phyloP scores from a whole-genome alignment of 2,113 vertebrate genomes.

The Thermophis baileyi region DNA sequence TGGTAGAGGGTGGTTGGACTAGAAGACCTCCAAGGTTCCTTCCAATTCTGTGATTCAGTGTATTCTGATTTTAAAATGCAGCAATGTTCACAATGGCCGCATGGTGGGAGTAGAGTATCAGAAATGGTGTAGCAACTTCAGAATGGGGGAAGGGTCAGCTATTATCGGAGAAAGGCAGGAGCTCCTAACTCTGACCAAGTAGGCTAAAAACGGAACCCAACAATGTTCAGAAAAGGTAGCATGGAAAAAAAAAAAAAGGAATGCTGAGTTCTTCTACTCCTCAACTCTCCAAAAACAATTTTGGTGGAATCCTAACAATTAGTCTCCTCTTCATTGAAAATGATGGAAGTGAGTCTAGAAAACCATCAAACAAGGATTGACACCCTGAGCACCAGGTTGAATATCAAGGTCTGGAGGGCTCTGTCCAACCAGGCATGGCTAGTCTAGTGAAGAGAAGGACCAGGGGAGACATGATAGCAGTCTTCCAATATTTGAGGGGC shows the following conservation, averaged over 20 bases:
- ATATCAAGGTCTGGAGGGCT: background rate
- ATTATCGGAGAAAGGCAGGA: background rate
- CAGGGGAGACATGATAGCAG: too few species aligned
- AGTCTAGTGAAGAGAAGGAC: too few species aligned
- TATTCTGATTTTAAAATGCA: background rate
- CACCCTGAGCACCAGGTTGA: background rate
- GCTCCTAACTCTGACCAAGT: background rate
- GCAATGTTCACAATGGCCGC: background rate
- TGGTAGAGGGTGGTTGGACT: too few species aligned
- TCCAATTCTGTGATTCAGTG: background rate
- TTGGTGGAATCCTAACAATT: background rate
- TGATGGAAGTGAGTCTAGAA: background rate
- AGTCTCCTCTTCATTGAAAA: background rate
- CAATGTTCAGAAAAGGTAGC: background rate
- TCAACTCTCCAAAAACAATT: background rate
- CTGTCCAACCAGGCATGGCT: background rate
- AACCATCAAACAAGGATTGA: background rate
- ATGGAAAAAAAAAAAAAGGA: background rate
- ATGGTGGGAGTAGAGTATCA: background rate
- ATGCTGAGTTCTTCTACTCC: background rate
- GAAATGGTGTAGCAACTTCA: background rate
- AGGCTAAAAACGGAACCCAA: background rate
- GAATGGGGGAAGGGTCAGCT: background rate
- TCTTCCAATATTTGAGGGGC: too few species aligned
- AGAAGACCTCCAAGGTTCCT: background rate